phyloP scores from a whole-genome alignment of 2,797 vertebrate genomes.

The Xiphorhynchus erythropygius region DNA sequence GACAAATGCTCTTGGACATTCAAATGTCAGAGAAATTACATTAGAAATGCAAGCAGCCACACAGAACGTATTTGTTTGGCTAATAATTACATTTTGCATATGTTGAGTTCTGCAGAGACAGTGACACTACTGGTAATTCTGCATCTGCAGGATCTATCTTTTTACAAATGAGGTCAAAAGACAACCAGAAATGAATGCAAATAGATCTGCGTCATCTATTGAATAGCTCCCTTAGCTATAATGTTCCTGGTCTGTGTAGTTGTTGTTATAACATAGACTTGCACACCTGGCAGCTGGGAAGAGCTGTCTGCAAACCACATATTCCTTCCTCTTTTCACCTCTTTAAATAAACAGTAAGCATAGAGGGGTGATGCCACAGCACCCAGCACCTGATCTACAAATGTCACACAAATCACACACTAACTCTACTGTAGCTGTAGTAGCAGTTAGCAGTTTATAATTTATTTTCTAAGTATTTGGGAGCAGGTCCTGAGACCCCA shows the following conservation, averaged over 20 bases:
- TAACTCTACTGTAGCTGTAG: not conserved
- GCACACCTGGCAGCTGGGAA: not conserved
- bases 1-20: not conserved
- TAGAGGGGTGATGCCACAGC: not conserved
- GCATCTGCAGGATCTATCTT: not conserved
- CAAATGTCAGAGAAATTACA: not conserved
- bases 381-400: not conserved
- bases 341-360: not conserved
- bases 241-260: not conserved
- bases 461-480: not conserved
- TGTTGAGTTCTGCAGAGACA: not conserved
- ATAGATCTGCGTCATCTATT: not conserved
- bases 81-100: conserved; percentile 9
- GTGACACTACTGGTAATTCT: not conserved
- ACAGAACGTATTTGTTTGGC: not conserved
- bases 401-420: not conserved
- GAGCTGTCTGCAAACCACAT: not conserved
- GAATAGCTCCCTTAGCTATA: not conserved
- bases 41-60: not conserved
- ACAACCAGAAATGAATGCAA: not conserved
- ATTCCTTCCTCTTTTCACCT: not conserved
- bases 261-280: not conserved
- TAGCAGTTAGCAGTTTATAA: not conserved
- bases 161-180: not conserved
- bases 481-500: not conserved